Evolutionary conservation across 2,888 invertebrate genomes (phyloP).

Genomic region (Automeris io): DNA sequence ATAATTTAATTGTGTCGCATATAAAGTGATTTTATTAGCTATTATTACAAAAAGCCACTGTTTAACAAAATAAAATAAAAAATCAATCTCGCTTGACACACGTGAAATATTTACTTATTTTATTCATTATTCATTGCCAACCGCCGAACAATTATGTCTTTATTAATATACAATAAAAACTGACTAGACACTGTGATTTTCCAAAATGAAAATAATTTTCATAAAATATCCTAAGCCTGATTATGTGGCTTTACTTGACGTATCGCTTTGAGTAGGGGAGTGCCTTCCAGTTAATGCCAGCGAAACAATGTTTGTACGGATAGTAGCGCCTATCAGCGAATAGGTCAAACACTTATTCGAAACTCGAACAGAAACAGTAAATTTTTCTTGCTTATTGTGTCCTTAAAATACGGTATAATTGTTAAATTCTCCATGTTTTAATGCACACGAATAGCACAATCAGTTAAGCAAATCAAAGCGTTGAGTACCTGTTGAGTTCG

Average conservation of each 20-base stretch:
- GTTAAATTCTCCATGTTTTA: too few relatives aligned
- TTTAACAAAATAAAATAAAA: slow-evolving; percentile 64
- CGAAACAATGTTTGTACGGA: too few relatives aligned
- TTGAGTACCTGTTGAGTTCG: too few relatives aligned
- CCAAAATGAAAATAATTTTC: slow-evolving; percentile 19
- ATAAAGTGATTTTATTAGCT: slow-evolving; percentile 61
- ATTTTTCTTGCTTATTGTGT: too few relatives aligned
- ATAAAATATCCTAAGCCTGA: slow-evolving; percentile 10
- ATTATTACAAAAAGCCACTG: slow-evolving; percentile 70
- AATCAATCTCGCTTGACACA: slow-evolving; percentile 63
- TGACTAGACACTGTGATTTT: slow-evolving; percentile 25
- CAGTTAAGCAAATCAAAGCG: too few relatives aligned
- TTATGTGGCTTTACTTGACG: slow-evolving; percentile 26
- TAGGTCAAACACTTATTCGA: too few relatives aligned
- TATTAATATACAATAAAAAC: slow-evolving; percentile 12
- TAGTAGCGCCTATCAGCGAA: too few relatives aligned
- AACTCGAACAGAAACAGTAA: too few relatives aligned
- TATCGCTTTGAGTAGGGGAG: slow-evolving; percentile 6
- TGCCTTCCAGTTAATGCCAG: not conserved
- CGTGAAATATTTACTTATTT: slow-evolving; percentile 62
- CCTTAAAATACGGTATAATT: too few relatives aligned
- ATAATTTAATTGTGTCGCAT: slow-evolving; percentile 53
- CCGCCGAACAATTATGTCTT: slow-evolving; percentile 30
- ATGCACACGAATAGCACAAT: too few relatives aligned
- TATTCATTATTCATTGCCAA: slow-evolving; percentile 26